Conservation (phyloP, 2,113 vertebrate species). For the Epinephelus cyanopodus region DNA sequence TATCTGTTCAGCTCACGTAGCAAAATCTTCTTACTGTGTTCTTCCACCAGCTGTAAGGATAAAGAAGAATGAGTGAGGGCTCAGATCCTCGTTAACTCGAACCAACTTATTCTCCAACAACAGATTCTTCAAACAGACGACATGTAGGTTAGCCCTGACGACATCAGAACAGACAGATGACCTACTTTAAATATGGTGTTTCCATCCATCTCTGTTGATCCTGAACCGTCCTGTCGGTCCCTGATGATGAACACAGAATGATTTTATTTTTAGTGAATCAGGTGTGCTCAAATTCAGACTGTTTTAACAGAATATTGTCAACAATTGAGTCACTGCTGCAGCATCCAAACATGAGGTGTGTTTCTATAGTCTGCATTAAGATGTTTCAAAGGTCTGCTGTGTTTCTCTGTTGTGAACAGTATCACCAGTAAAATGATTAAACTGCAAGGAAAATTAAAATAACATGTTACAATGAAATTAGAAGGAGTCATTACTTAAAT, state of each 20-base stretch:
- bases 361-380: not conserved
- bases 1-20: not conserved
- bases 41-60: slow-evolving; percentile 27
- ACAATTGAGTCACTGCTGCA: not conserved
- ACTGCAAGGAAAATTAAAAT: too few species aligned
- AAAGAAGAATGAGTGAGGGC: not conserved
- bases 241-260: not conserved
- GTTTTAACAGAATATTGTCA: too few species aligned
- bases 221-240: not conserved
- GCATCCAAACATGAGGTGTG: not conserved
- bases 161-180: too few species aligned
- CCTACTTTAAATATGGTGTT: slow-evolving; percentile 26
- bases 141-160: too few species aligned
- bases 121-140: too few species aligned
- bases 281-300: not conserved
- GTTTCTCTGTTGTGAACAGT: too few species aligned
- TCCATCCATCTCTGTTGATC: not conserved
- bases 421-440: too few species aligned
- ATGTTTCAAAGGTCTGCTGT: not conserved
- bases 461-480: too few species aligned
- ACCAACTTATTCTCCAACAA: not conserved
- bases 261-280: not conserved
- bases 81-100: not conserved
- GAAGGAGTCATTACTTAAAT: too few species aligned
- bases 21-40: not conserved